A percentile compares a stretch with the other conserved stretches of the same genome.
phyloP scores from a whole-genome alignment of 2,888 invertebrate genomes.

The Elysia crispata region DNA sequence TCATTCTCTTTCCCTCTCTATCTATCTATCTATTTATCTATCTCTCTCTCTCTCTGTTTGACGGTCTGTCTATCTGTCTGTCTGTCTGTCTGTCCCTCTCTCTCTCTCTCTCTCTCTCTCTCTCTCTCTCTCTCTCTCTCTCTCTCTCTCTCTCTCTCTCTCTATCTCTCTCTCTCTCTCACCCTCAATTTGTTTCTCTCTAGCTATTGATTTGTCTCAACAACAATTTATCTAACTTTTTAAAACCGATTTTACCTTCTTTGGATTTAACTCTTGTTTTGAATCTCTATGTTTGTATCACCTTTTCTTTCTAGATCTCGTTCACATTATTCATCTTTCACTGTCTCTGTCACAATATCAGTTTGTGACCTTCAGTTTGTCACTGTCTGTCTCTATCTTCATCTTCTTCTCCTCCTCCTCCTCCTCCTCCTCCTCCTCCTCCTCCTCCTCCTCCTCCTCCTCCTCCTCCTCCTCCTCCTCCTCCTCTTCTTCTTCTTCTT shows the following conservation, averaged over 20 bases:
- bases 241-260: no score
- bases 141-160: no score
- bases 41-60: not conserved
- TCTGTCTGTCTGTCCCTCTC: not conserved
- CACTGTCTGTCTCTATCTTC: no score
- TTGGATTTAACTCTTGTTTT: no score
- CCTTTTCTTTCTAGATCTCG: no score
- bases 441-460: not conserved
- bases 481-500: not conserved
- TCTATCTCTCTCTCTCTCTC: no score
- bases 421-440: not conserved
- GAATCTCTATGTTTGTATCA: no score
- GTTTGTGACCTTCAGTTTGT: not conserved
- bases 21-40: constrained; percentile 10
- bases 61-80: no score
- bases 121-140: no score
- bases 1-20: constrained; percentile 15
- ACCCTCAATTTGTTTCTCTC: constrained; percentile 28
- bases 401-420: not conserved
- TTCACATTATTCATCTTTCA: not conserved
- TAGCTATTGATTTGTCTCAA: no score
- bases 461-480: not conserved
- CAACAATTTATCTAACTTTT: no score
- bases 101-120: constrained; percentile 16
- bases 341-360: not conserved